A percentile compares a stretch with the other conserved stretches of the same genome.
phyloP scores from a whole-genome alignment of 2,113 vertebrate genomes.

The Lipophrys pholis region DNA sequence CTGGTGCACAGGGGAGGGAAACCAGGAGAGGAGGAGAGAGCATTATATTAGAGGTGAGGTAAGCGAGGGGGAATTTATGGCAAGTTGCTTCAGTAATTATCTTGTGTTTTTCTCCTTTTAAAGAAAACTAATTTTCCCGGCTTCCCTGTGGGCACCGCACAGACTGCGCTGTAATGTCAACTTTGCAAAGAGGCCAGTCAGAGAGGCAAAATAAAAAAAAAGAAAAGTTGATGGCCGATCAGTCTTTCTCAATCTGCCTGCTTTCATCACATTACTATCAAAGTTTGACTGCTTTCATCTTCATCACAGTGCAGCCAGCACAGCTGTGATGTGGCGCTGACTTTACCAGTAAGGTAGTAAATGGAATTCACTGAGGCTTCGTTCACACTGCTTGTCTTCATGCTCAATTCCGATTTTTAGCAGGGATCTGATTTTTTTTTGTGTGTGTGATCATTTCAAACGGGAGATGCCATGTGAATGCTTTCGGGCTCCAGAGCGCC shows the following conservation, averaged over 20 bases:
- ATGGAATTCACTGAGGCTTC: not conserved
- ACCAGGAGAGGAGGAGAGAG: not conserved
- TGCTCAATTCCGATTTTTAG: no score
- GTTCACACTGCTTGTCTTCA: no score
- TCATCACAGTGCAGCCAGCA: not conserved
- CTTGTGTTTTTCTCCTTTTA: not conserved
- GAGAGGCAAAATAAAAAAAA: constrained; percentile 11
- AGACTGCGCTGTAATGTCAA: not conserved
- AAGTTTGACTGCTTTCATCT: constrained; percentile 4
- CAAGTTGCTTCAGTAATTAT: not conserved
- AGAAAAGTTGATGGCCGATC: not conserved
- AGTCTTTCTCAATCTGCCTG: constrained; percentile 2
- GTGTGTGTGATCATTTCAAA: no score
- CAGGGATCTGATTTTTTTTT: no score
- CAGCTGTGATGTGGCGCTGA: constrained; percentile 2
- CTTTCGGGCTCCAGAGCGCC: no score
- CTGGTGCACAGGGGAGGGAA: not conserved
- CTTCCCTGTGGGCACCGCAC: not conserved
- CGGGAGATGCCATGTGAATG: no score
- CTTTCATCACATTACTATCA: constrained; percentile 17
- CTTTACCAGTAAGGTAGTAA: not conserved
- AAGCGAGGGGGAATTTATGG: not conserved
- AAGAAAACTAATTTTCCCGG: not conserved
- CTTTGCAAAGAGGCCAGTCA: constrained; percentile 5
- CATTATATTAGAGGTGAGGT: not conserved